Evolutionary conservation across 2,797 vertebrate species (phyloP), one percentile per base, ranked within the genome.

Genomic region (Sternotherus odoratus): DNA sequence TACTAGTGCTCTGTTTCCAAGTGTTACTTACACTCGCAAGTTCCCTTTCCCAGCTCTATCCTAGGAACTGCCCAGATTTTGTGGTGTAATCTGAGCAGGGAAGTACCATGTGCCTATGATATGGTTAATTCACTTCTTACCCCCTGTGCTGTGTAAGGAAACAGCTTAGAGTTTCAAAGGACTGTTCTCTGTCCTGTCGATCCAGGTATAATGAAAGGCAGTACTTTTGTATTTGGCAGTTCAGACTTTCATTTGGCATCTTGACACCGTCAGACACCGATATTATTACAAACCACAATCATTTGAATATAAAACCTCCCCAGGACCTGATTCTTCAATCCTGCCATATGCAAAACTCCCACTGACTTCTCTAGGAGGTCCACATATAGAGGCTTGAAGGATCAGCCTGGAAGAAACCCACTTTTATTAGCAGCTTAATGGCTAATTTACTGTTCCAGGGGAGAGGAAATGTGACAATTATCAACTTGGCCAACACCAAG

Each of bases 31-130:
- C 91, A 43, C 95, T 97, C 94, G 95, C 95, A 82, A 94, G 88
- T 94, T 92, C 89, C 92, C 94, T 93, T 79, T 83, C 82, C 95
- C 92, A 97, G 92, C 88, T 83, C 92, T 95, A 54, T 95, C 91
- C 86, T 81, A 96, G 96, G 97, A 97, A 97, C 95, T 96, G 97
- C 96, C 97, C 95, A 96, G 96, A 97, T 97, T 97, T 95, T 95
- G 95, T 85, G 94, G 94, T 98, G 97, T 98, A 98, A 98, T 96
- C 91, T 91, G 97, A 98, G 97, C 93, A 97, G 97, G 94, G 95
- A 96, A 97, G 95, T 95, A 95, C 97, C 97, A 94, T 97, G 97
- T 95, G 97, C 97, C 94, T 94, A 94, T 96, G 96, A 97, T 97
- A 97, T 87, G 88, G 96, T 95, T 96, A 97, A 98, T 97, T 96